These are phyloP conservation scores for Chaunax sp. DNA, from an alignment of 2,797 vertebrate species.

Conservation along the genomic window DNA sequence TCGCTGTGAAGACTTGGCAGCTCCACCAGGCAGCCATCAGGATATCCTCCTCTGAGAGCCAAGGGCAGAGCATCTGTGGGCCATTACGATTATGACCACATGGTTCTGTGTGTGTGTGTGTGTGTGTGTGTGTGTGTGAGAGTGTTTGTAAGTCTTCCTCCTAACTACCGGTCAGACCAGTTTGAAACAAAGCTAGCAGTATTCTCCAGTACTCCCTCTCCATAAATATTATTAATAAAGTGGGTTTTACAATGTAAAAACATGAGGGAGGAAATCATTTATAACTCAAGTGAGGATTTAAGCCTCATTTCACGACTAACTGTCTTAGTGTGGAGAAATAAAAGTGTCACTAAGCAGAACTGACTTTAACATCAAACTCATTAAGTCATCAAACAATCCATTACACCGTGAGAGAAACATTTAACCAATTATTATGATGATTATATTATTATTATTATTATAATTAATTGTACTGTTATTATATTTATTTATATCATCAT, in stretches of 20 bases:
- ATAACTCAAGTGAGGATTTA: background rate
- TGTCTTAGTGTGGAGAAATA: background rate
- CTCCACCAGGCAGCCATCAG: conserved; percentile 33
- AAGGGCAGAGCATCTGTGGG: conserved; percentile 52
- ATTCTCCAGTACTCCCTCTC: background rate
- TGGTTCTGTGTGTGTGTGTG: conserved; percentile 13
- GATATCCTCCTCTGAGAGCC: conserved; percentile 48
- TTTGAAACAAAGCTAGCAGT: conserved; percentile 17
- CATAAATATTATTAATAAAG: too few species aligned
- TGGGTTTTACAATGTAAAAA: background rate
- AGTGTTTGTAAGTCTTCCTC: conserved; percentile 14
- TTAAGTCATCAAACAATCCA: too few species aligned
- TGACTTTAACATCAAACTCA: background rate
- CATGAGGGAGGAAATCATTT: background rate
- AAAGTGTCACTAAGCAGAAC: background rate
- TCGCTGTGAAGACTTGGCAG: conserved; percentile 28
- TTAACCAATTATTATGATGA: too few species aligned
- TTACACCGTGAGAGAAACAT: too few species aligned
- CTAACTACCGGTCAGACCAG: conserved; percentile 8
- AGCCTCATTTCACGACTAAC: too few species aligned
- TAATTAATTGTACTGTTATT: too few species aligned
- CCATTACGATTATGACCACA: conserved; percentile 31
- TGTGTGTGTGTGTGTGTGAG: conserved; percentile 2
- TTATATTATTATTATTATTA: too few species aligned
- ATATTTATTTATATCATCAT: too few species aligned